These are phyloP conservation scores for Scaptomyza tumidula DNA, from an alignment of 2,888 invertebrate genomes.

Conservation along the genomic window DNA sequence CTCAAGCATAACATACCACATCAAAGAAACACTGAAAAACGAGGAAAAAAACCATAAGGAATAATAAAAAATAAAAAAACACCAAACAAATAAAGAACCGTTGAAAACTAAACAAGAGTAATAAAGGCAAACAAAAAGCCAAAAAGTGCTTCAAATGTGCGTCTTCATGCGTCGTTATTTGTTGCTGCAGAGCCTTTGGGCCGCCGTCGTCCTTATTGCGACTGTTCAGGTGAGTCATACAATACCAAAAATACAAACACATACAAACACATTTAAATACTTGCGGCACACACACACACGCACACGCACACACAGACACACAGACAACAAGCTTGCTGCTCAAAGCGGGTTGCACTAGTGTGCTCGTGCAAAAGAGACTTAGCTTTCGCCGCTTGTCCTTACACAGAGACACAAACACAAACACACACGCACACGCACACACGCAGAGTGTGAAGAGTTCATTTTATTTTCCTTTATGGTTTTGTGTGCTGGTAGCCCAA, in stretches of 20 bases:
- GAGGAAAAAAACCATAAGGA: conserved; percentile 8
- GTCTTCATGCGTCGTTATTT: conserved; percentile 76
- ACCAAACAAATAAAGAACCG: conserved; percentile 15
- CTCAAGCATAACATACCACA: conserved; percentile 12
- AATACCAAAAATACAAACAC: conserved; percentile 23
- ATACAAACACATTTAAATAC: conserved; percentile 2
- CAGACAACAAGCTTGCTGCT: conserved; percentile 26
- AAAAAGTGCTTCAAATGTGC: conserved; percentile 71
- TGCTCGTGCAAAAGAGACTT: conserved; percentile 54
- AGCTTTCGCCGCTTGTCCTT: conserved; percentile 37
- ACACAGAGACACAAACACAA: conserved; percentile 16
- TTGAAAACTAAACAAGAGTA: conserved; percentile 8
- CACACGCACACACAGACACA: background rate
- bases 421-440: conserved; percentile 11
- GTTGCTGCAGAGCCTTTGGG: conserved; percentile 77
- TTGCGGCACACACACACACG: conserved; percentile 1
- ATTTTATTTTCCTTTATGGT: no score
- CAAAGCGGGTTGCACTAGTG: conserved; percentile 60
- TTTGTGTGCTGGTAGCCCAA: no score
- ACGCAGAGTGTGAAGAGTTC: conserved; percentile 2
- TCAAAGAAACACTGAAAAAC: conserved; percentile 27
- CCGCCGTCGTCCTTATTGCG: conserved; percentile 66
- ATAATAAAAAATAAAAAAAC: background rate
- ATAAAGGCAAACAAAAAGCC: conserved; percentile 11
- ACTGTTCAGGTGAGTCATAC: conserved; percentile 77